Percentiles rank a stretch among this genome's conserved stretches.
Conservation (phyloP, 2,113 vertebrate species). For the Aspidoscelis tigris region DNA sequence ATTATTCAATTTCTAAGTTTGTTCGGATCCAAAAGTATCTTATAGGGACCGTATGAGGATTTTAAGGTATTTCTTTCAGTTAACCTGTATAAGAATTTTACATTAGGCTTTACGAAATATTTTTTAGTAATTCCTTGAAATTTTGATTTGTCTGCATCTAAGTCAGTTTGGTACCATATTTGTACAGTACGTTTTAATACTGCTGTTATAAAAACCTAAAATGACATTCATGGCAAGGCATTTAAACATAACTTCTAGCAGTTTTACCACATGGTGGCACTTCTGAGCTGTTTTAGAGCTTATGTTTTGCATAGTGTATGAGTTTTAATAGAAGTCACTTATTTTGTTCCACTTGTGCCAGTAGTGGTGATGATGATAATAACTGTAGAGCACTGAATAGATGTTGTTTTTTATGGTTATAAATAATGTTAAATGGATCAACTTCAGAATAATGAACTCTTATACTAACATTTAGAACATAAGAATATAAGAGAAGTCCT, state of each 20-base stretch:
- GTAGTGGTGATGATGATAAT: constrained; percentile 10
- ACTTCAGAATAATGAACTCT: neutral
- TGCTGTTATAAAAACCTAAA: neutral
- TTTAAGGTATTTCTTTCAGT: neutral
- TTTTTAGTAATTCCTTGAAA: neutral
- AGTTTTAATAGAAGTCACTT: neutral
- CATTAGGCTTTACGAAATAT: neutral
- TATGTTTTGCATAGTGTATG: neutral
- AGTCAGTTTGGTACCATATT: neutral
- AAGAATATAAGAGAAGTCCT: no score
- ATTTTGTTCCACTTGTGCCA: neutral
- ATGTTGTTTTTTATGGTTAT: constrained; percentile 17
- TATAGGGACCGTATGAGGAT: no score
- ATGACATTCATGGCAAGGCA: neutral
- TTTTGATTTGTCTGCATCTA: neutral
- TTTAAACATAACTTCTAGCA: neutral
- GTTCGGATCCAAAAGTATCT: no score
- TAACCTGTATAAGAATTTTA: neutral
- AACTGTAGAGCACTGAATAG: constrained; percentile 3
- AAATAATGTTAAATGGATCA: constrained; percentile 17
- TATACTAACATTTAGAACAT: no score
- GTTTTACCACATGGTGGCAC: constrained; percentile 69
- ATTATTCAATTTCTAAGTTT: no score
- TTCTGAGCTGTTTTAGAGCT: constrained; percentile 62
- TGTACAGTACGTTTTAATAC: neutral